Base-by-base conservation (phyloP, 2,888 invertebrate species). In the Orgyia antiqua region DNA sequence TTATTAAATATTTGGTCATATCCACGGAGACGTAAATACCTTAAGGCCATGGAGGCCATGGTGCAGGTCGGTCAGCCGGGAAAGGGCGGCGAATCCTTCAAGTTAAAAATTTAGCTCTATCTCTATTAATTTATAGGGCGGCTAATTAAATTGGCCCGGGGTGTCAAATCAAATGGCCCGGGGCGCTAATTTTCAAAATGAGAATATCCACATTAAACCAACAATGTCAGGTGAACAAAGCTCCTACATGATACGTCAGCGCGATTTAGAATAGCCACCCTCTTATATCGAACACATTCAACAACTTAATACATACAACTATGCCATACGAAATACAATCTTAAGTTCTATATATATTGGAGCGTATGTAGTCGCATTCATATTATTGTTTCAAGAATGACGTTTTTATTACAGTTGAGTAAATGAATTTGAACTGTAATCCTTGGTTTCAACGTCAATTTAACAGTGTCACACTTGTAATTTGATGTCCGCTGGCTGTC, bases 211-310 rank as follows among this genome's bases (percentile, higher is more conserved):
- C 51, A 39, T 47, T 55, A 58, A 44, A 44, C 56, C 44, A 59
- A 64, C 67, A 48, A 56, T 61, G 66, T 78, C 82, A 82, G 82
- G 82, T 82, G 73, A 79, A 66, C 51, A 67, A 68, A 70, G 72
- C 71, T 76, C 70, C 70, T 50, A 64, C 66, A 71, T 76, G 73
- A 75, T 74, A 74, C 75, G 82, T 82, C 82, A 82, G 82, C 80
- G 62, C 69, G 72, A 79, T 79, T 79, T 65, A 60, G 68, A 78
- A 79, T 74, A 69, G 70, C 78, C 74, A 69, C 74, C 80, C 50
- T 45, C 70, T 78, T 76, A 77, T 77, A 76, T 76, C 75, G 72
- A 57, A 41, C 29, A 45, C 24, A 27, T 31, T 20, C 8, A 24
- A 47, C 33, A 37, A 18, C 6, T 15, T 15, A 4, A 20, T 27